Base-by-base conservation (phyloP, 2,113 vertebrate genomes). In the Narcine bancroftii region DNA sequence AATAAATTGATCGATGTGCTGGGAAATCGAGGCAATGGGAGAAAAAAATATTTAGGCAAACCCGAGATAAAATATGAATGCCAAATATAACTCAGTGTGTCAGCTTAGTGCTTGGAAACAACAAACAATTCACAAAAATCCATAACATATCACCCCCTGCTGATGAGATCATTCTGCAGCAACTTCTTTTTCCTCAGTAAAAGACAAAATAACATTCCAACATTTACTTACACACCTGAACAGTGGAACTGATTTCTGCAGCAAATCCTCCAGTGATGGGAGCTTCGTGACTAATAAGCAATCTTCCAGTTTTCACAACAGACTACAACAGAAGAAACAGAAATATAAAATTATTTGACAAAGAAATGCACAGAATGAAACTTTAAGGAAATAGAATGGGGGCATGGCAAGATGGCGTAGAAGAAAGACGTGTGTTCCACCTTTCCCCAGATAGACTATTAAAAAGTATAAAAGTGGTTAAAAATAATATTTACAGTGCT, bases 181-280 rank as follows among this genome's bases (percentile, higher is more conserved):
- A 9, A 42, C 36, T 21, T 89, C 0, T 36, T 63, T 89, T 6
- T 63, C 0, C 24, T 50, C 26, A 53, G 77, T 26, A 63, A 3
- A 26, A 26, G 60, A 56, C 17, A 66, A 89, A 66, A 42, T 89
- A 89, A 65, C 60, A 91, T 69, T 91, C 50, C 47, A 85, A 83
- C 1, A 45, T 69, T 71, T 47, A 91, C 19, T 69, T 65, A 17
- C 92, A 94, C 96, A 99, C 99, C 97, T 99, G 99, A 92, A 99
- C 98, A 0, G 98, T 96, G 3, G 98, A 96, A 94, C 97, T 97
- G 94, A 99, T 99, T 95, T 99, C 99, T 17, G 97, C 97, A 0
- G 98, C 98, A 96, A 99, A 99, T 63, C 99, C 99, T 94, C 98
- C 98, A 0, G 99, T 99, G 93, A 99, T 33, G 15, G 99, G 99